Evolutionary conservation across 2,888 invertebrate species (phyloP).

Genomic region (Agriotes lineatus): DNA sequence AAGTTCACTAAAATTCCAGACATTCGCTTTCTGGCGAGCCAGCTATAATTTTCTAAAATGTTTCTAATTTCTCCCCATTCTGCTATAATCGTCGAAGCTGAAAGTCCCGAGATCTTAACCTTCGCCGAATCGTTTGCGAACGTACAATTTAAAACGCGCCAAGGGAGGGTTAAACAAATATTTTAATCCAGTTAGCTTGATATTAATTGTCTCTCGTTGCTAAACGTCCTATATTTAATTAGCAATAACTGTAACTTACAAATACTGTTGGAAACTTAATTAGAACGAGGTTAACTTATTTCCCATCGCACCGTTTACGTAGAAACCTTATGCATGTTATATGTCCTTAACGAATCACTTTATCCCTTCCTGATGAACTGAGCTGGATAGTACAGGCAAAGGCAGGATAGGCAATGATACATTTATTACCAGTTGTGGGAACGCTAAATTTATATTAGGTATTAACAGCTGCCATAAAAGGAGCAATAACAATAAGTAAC

Average conservation of each 20-base stretch:
- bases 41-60: too few species aligned
- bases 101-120: neutral
- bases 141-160: neutral
- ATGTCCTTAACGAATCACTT: constrained; percentile 30
- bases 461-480: neutral
- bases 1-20: neutral
- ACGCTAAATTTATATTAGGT: neutral
- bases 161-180: constrained; percentile 35
- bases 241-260: constrained; percentile 54
- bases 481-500: too few species aligned
- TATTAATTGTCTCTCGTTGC: constrained; percentile 48
- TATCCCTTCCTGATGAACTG: constrained; percentile 19
- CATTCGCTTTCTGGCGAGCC: neutral
- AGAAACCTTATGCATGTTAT: constrained; percentile 35
- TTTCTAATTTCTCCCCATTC: too few species aligned
- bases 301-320: constrained; percentile 41
- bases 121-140: neutral
- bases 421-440: constrained; percentile 19
- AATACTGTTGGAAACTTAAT: constrained; percentile 41
- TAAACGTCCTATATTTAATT: constrained; percentile 52
- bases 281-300: constrained; percentile 39
- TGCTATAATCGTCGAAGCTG: neutral
- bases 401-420: constrained; percentile 29
- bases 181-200: constrained; percentile 46
- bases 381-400: constrained; percentile 25